These are phyloP conservation scores for Tapirus terrestris DNA, from an alignment of 2,113 vertebrate genomes.

Conservation along the genomic window DNA sequence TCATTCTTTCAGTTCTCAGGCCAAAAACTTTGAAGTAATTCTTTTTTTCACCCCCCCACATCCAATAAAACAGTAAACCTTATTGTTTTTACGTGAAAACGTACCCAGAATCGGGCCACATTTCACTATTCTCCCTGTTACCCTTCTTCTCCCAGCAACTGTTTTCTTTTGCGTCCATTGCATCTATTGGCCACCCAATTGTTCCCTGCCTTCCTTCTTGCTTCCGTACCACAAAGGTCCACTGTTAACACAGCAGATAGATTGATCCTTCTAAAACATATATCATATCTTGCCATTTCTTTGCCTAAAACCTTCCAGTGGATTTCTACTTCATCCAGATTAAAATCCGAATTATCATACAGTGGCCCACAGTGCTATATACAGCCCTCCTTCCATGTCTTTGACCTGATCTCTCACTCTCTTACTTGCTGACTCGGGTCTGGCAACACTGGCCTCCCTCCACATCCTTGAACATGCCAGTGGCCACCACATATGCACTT, in stretches of 20 bases:
- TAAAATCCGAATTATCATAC: background rate
- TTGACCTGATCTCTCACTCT: background rate
- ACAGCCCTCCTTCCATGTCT: background rate
- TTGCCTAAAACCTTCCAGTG: background rate
- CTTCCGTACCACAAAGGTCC: background rate
- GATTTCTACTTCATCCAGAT: background rate
- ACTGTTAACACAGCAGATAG: background rate
- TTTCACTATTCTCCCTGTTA: background rate
- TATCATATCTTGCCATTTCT: background rate
- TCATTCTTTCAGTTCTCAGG: background rate
- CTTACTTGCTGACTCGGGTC: background rate
- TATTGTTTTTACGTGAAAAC: background rate
- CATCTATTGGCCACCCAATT: background rate
- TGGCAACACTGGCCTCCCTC: background rate
- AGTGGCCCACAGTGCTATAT: too few relatives aligned
- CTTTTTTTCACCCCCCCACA: background rate
- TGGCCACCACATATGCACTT: background rate
- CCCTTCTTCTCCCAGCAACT: background rate
- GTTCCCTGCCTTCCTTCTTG: background rate
- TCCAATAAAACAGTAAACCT: background rate
- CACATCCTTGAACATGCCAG: background rate
- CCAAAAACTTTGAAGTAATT: background rate
- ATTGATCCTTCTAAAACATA: background rate
- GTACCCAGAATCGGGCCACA: background rate
- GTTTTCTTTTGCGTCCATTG: background rate